Evolutionary conservation across 2,888 invertebrate species (phyloP), one percentile per base, ranked within the genome.

Genomic region (Aradus depressus): DNA sequence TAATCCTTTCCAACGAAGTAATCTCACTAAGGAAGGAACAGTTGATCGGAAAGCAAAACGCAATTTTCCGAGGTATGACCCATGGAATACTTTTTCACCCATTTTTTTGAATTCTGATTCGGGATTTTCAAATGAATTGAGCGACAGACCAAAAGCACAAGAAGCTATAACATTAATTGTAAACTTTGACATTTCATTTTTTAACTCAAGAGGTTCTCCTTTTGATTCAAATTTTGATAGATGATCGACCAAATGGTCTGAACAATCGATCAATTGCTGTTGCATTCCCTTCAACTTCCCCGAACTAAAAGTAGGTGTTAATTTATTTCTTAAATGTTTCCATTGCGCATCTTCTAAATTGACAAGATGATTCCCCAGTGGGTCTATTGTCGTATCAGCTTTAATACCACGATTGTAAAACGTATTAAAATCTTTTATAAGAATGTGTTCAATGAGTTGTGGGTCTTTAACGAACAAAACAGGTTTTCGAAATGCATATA

Each of bases 281-380:
- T 72, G 66, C 74, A 76, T 75, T 35, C 62, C 64, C 60, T 71
- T 75, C 45, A 77, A 63, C 61, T 75, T 77, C 12, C 72, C 74
- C 1, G 71, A 68, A 1, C 75, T 72, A 59, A 77, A 72, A 1
- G 72, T 70, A 0, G 75, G 75, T 0, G 73, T 70, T 25, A 76
- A 62, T 56, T 74, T 74, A 1, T 67, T 61, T 21, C 77, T 65
- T 5, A 74, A 58, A 35, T 63, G 64, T 60, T 70, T 75, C 77
- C 77, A 77, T 2, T 68, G 67, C 0, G 71, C 69, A 50, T 71
- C 72, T 53, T 68, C 69, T 49, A 71, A 55, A 1, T 69, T 65
- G 48, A 74, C 65, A 3, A 72, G 60, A 55, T 69, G 67, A 1
- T 62, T 65, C 4, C 63, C 61, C 2, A 71, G 55, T 0, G 68